These are phyloP conservation scores for Watsonalla binaria DNA, from an alignment of 2,888 invertebrate genomes.

Conservation along the genomic window DNA sequence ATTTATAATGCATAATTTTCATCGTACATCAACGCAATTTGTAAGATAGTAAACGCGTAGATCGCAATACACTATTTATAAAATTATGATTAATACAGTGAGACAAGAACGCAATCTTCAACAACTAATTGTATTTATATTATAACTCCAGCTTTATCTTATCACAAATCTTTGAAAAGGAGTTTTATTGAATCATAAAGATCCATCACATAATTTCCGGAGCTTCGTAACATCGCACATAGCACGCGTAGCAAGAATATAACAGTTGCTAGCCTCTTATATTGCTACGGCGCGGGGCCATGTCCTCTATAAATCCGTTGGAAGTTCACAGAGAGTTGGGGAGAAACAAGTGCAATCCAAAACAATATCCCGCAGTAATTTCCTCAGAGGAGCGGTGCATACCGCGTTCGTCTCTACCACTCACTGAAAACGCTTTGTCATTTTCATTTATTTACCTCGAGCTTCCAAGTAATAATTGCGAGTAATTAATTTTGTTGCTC, in stretches of 20 bases:
- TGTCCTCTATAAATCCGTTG: conserved; percentile 32
- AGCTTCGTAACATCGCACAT: neutral
- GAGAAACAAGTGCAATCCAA: conserved; percentile 46
- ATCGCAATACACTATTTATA: too few species aligned
- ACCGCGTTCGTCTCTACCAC: conserved; percentile 12
- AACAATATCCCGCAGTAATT: conserved; percentile 53
- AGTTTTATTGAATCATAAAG: conserved; percentile 21
- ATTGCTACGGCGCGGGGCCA: conserved; percentile 11
- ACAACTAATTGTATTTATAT: too few species aligned
- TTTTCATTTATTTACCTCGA: conserved; percentile 27
- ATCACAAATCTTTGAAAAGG: conserved; percentile 2
- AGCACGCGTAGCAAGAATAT: conserved; percentile 21
- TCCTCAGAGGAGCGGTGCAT: conserved; percentile 31
- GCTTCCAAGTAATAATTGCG: conserved; percentile 14
- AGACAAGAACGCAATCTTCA: too few species aligned
- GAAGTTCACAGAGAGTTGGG: conserved; percentile 19
- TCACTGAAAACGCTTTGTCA: conserved; percentile 30
- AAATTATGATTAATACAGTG: too few species aligned
- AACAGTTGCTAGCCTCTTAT: conserved; percentile 10
- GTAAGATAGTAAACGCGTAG: too few species aligned
- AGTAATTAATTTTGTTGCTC: neutral
- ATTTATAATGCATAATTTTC: too few species aligned
- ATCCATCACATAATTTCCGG: conserved; percentile 23
- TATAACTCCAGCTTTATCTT: too few species aligned
- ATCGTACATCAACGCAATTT: conserved; percentile 28